phyloP scores from a whole-genome alignment of 2,113 vertebrate species.

The Cyphomyrus plagiostoma region DNA sequence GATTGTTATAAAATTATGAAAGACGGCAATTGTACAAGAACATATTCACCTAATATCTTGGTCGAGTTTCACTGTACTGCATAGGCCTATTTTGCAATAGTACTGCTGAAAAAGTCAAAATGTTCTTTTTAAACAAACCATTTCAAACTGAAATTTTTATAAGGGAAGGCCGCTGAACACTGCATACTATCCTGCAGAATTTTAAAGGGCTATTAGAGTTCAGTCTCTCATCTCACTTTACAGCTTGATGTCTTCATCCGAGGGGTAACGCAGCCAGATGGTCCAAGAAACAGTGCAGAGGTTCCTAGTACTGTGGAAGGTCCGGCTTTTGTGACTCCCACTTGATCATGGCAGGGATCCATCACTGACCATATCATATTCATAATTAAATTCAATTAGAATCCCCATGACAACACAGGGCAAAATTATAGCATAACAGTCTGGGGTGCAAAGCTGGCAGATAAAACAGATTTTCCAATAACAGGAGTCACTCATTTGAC shows the following conservation, averaged over 20 bases:
- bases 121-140: not conserved
- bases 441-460: not conserved
- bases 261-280: constrained; percentile 1
- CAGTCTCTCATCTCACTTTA: not conserved
- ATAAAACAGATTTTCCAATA: constrained; percentile 4
- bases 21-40: not conserved
- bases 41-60: not conserved
- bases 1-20: not conserved
- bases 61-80: not conserved
- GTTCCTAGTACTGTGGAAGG: not conserved
- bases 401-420: constrained; percentile 1
- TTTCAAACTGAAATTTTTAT: not conserved
- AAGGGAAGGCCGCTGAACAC: not conserved
- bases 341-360: not conserved
- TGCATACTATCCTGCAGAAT: not conserved
- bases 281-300: not conserved
- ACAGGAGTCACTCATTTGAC: not conserved
- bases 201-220: not conserved
- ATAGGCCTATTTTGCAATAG: not conserved
- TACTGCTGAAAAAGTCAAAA: not conserved
- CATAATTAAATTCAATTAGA: constrained; percentile 23
- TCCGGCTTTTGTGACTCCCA: not conserved
- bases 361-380: not conserved
- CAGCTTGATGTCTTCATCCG: not conserved
- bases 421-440: constrained; percentile 11